These are phyloP conservation scores for Caenorhabditis panamensis DNA, from an alignment of 2,888 invertebrate species.

Conservation along the genomic window DNA sequence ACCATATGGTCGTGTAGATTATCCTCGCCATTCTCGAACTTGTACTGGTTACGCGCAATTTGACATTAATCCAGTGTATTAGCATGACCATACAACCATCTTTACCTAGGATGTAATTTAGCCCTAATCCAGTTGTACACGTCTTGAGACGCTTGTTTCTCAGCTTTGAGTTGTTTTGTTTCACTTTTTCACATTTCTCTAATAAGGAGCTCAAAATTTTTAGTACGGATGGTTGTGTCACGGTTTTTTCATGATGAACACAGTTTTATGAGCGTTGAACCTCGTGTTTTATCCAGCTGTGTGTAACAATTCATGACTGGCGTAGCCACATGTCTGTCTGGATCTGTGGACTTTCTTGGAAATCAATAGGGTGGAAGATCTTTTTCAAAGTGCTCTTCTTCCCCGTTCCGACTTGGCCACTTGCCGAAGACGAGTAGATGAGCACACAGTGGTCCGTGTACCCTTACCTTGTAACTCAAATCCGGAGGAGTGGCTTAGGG, in stretches of 20 bases:
- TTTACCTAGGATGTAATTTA: slow-evolving; percentile 25
- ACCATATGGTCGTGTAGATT: slow-evolving; percentile 38
- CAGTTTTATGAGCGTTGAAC: too few relatives aligned
- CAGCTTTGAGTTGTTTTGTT: not conserved
- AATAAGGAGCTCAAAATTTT: slow-evolving; percentile 20
- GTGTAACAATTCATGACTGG: slow-evolving; percentile 44
- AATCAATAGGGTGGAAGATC: too few relatives aligned
- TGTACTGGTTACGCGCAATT: slow-evolving; percentile 54
- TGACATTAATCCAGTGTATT: slow-evolving; percentile 52
- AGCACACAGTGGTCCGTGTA: slow-evolving; percentile 42
- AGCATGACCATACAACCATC: slow-evolving; percentile 14
- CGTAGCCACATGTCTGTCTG: not conserved
- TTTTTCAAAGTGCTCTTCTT: too few relatives aligned
- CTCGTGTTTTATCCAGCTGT: slow-evolving; percentile 31
- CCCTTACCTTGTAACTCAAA: slow-evolving; percentile 40
- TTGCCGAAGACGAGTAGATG: slow-evolving; percentile 7
- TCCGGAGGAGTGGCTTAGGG: slow-evolving; percentile 58
- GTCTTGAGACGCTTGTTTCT: slow-evolving; percentile 12
- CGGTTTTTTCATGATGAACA: slow-evolving; percentile 1
- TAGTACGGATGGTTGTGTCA: not conserved
- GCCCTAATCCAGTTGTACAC: slow-evolving; percentile 17
- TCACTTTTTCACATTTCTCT: not conserved
- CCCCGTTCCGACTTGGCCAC: too few relatives aligned
- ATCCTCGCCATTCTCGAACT: slow-evolving; percentile 48
- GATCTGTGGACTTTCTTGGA: not conserved